A percentile compares a stretch with the other conserved stretches of the same genome.
Evolutionary conservation across 1,140 invertebrate genomes (phyloP).

Genomic region (Elymnias hypermnestra): DNA sequence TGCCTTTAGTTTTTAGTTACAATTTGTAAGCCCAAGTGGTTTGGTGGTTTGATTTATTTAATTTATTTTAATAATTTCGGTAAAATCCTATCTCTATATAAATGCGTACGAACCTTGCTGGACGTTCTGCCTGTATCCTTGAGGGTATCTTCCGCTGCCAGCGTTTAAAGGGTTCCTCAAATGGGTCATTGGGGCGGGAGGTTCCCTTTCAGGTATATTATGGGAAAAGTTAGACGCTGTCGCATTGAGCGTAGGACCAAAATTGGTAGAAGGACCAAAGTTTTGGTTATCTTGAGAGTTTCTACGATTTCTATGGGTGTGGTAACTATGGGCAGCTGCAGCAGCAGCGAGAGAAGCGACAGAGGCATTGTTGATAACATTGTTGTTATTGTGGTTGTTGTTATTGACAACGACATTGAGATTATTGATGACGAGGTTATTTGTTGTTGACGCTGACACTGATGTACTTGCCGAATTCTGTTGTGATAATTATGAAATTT

Average conservation of each 20-base stretch:
- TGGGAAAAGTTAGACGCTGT: constrained; percentile 58
- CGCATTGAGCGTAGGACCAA: constrained; percentile 65
- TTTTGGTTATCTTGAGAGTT: constrained; percentile 68
- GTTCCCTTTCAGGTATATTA: constrained; percentile 59
- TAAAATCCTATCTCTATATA: constrained; percentile 64
- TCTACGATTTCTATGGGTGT: constrained; percentile 64
- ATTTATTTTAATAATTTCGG: constrained; percentile 24
- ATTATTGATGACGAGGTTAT: constrained; percentile 75
- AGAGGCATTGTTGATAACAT: constrained; percentile 72
- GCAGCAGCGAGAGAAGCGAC: constrained; percentile 69
- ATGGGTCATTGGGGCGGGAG: constrained; percentile 67
- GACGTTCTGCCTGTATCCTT: constrained; percentile 67
- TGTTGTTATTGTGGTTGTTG: constrained; percentile 76
- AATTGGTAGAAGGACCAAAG: constrained; percentile 53
- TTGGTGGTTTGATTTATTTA: constrained; percentile 35
- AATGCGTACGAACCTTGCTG: constrained; percentile 73
- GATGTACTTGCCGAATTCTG: constrained; percentile 65
- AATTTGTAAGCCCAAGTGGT: constrained; percentile 54
- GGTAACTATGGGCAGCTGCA: constrained; percentile 66
- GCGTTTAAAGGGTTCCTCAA: constrained; percentile 61
- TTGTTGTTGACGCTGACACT: constrained; percentile 71
- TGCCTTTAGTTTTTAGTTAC: constrained; percentile 62
- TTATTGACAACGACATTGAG: constrained; percentile 75
- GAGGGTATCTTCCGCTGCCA: constrained; percentile 59
- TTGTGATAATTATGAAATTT: constrained; percentile 9